These are phyloP conservation scores for Lacanobia oleracea DNA, from an alignment of 2,888 invertebrate species.

Conservation along the genomic window DNA sequence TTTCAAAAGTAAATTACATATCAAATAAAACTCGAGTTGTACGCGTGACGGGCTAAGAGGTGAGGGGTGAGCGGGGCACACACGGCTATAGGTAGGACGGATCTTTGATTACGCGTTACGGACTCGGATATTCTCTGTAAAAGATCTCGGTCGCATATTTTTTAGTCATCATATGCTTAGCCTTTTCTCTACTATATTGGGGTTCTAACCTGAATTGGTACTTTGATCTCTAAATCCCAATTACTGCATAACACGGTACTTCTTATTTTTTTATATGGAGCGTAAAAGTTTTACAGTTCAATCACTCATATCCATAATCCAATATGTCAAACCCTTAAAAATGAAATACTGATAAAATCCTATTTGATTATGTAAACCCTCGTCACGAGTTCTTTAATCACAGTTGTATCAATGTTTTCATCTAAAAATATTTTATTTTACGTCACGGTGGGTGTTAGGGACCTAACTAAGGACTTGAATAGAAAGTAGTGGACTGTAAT, in stretches of 20 bases:
- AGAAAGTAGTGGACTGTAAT: too few relatives aligned
- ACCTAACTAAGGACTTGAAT: too few relatives aligned
- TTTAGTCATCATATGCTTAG: background rate
- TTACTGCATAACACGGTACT: too few relatives aligned
- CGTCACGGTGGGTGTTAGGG: conserved; percentile 1
- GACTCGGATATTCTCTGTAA: conserved; percentile 1
- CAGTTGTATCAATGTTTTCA: background rate
- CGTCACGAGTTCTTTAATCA: conserved; percentile 9
- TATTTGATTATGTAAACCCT: background rate
- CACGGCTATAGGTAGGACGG: conserved; percentile 9
- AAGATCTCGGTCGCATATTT: conserved; percentile 21
- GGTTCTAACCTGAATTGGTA: too few relatives aligned
- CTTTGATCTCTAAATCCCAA: too few relatives aligned
- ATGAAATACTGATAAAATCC: background rate
- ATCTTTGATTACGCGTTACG: conserved; percentile 31
- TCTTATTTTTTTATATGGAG: conserved; percentile 7
- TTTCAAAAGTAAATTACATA: conserved; percentile 66
- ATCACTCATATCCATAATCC: background rate
- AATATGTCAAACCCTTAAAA: background rate
- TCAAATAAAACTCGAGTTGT: conserved; percentile 60
- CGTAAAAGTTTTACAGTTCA: background rate
- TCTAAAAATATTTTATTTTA: background rate
- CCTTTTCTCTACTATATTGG: too few relatives aligned
- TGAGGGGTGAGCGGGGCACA: background rate
- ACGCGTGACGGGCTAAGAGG: conserved; percentile 56